Evolutionary conservation across 2,797 vertebrate species (phyloP).

Genomic region (Perodicticus potto): DNA sequence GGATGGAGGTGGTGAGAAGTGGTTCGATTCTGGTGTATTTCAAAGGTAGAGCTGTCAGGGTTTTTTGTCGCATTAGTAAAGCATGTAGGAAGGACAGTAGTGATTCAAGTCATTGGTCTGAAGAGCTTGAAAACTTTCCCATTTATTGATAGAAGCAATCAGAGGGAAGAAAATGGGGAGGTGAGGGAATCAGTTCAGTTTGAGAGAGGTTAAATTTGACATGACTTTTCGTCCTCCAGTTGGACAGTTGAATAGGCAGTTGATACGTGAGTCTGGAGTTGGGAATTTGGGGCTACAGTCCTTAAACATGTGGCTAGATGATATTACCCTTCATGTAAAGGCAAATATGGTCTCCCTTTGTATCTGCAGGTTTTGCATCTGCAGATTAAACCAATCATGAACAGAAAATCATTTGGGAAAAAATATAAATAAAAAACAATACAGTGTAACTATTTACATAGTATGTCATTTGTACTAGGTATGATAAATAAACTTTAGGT

Average conservation of each 20-base stretch:
- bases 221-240: background rate
- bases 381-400: background rate
- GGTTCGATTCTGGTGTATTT: background rate
- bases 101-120: background rate
- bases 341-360: background rate
- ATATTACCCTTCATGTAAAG: background rate
- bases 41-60: background rate
- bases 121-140: background rate
- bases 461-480: background rate
- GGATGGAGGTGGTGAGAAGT: background rate
- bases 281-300: background rate
- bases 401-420: background rate
- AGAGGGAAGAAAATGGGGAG: background rate
- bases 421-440: background rate
- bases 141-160: background rate
- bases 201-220: background rate
- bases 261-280: background rate
- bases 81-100: background rate
- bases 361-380: background rate
- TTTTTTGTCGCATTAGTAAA: background rate
- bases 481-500: background rate
- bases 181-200: background rate
- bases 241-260: background rate
- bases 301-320: background rate
- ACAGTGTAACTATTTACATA: background rate